A percentile compares a stretch with the other conserved stretches of the same genome.
Evolutionary conservation across 2,888 invertebrate genomes (phyloP).

Genomic region (Glomeris marginata): DNA sequence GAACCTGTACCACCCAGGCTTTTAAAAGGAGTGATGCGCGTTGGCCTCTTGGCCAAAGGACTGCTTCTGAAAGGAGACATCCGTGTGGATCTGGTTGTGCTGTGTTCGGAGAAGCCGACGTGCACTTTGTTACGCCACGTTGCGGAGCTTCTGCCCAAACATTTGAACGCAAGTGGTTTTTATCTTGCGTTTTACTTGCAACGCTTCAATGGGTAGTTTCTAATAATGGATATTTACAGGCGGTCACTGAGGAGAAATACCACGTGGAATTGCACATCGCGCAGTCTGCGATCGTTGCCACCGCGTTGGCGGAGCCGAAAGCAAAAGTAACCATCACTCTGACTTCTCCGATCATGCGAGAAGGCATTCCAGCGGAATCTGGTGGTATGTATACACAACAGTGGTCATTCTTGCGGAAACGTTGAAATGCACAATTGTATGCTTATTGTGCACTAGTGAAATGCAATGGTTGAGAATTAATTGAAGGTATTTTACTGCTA

Average conservation of each 20-base stretch:
- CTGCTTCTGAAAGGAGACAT: constrained; percentile 78
- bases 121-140: constrained; percentile 68
- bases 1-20: constrained; percentile 47
- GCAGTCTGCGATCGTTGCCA: constrained; percentile 68
- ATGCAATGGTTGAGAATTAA: too few relatives aligned
- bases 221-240: not conserved
- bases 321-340: constrained; percentile 71
- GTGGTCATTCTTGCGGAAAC: too few relatives aligned
- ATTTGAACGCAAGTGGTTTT: constrained; percentile 43
- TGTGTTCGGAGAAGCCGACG: constrained; percentile 91
- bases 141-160: constrained; percentile 63
- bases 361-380: constrained; percentile 28
- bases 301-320: constrained; percentile 48
- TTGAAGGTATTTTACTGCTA: too few relatives aligned
- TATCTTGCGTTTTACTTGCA: not conserved
- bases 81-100: constrained; percentile 77
- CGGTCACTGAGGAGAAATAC: constrained; percentile 50
- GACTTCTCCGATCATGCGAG: constrained; percentile 85
- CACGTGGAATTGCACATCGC: constrained; percentile 68
- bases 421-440: too few relatives aligned
- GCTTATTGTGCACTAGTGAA: too few relatives aligned
- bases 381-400: constrained; percentile 12
- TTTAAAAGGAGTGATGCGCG: constrained; percentile 92
- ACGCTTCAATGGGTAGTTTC: not conserved
- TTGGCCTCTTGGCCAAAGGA: constrained; percentile 79